A percentile compares a stretch with the other conserved stretches of the same genome.
Evolutionary conservation across 2,797 vertebrate species (phyloP).

Genomic region (Neosilurus hyrtlii): DNA sequence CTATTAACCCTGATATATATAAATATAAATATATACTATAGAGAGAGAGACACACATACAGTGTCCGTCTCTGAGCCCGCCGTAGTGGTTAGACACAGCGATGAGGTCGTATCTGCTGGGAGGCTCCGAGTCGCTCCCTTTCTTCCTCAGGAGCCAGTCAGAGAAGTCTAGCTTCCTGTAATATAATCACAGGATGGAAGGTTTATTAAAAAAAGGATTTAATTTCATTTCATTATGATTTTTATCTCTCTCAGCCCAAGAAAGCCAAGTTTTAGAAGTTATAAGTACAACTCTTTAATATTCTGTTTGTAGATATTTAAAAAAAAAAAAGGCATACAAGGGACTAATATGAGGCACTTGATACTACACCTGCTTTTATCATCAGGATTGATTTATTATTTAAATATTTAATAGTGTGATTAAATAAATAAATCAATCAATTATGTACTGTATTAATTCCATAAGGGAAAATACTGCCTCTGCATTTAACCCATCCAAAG

Average conservation of each 20-base stretch:
- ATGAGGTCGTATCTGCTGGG: slow-evolving; percentile 86
- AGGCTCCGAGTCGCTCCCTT: slow-evolving; percentile 66
- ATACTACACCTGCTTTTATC: not conserved
- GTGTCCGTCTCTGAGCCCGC: slow-evolving; percentile 84
- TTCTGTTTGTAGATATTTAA: not conserved
- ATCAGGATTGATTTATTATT: not conserved
- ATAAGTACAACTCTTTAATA: not conserved
- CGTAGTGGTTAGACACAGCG: slow-evolving; percentile 87
- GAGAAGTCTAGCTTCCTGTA: slow-evolving; percentile 84
- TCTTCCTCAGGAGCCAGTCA: slow-evolving; percentile 77
- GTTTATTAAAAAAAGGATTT: not conserved
- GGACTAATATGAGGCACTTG: not conserved
- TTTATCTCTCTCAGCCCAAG: not conserved
- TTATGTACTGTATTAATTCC: no score
- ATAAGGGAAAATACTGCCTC: no score
- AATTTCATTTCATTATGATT: not conserved
- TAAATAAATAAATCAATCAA: no score
- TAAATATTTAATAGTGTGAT: not conserved
- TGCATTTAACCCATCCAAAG: no score
- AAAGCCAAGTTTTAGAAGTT: not conserved
- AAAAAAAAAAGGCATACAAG: not conserved
- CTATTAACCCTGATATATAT: no score
- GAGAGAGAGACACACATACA: slow-evolving; percentile 68
- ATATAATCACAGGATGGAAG: not conserved
- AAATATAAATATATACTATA: not conserved